Percentiles rank a stretch among this genome's conserved stretches.
These are phyloP conservation scores for Burhinus bistriatus DNA, from an alignment of 2,113 vertebrate genomes.

Conservation along the genomic window DNA sequence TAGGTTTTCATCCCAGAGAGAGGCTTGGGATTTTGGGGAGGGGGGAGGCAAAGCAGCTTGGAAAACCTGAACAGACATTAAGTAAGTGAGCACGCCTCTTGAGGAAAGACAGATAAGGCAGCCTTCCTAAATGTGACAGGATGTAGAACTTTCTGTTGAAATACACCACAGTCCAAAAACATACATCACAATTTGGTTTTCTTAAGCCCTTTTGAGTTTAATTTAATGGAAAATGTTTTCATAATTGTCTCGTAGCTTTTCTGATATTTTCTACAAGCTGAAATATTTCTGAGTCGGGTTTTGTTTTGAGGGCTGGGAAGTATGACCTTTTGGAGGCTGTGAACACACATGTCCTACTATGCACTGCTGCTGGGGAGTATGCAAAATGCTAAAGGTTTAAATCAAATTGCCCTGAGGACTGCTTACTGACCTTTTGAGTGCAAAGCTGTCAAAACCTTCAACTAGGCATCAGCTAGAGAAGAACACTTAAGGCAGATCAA, in stretches of 20 bases:
- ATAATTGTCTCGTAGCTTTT: not conserved
- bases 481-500: constrained; percentile 15
- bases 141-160: not conserved
- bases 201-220: not conserved
- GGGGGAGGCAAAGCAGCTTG: not conserved
- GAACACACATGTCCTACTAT: not conserved
- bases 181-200: not conserved
- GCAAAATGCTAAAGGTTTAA: constrained; percentile 41
- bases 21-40: not conserved
- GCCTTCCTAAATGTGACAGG: not conserved
- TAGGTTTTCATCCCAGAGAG: constrained; percentile 49
- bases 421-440: constrained; percentile 58
- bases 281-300: not conserved
- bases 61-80: not conserved
- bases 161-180: not conserved
- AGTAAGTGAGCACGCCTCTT: constrained; percentile 11
- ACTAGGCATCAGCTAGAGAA: constrained; percentile 20
- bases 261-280: not conserved
- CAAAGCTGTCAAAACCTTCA: constrained; percentile 60
- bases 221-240: not conserved
- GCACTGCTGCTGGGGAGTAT: not conserved
- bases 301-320: not conserved
- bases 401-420: constrained; percentile 45
- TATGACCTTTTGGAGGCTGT: not conserved
- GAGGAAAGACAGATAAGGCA: constrained; percentile 35